Evolutionary conservation across 37 sponge, comb jelly and placozoan genomes (phyloP), one percentile per base, ranked within the genome.

Genomic region (Amphimedon queenslandica): DNA sequence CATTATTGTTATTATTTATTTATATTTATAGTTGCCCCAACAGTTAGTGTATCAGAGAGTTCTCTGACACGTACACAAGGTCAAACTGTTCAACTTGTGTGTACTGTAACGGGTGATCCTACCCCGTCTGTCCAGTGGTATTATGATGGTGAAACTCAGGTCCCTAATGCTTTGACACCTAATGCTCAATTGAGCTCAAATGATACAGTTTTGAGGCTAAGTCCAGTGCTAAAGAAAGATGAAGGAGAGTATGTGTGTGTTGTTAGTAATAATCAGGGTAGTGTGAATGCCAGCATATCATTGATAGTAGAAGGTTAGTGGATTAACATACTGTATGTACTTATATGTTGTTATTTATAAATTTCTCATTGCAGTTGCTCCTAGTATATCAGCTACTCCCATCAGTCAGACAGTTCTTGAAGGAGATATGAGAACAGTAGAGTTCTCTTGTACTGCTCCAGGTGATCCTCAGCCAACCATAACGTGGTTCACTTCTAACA

Each of bases 391-490:
- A 0, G 73, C 61, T 32, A 73, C 63, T 25, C 86, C 80, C 28
- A 36, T 42, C 11, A 33, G 32, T 6, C 69, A n/a, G 23, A 30
- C 29, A 36, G 39, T 77, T 21, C 32, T 51, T 28, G 65, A 34
- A 29, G 78, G 72, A 2, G 31, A 37, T 30, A n/a, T n/a, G n/a
- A n/a, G n/a, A n/a, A 70, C 33, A 1, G 84, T 72, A 39, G 56
- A 30, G 2, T 84, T 84, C 58, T 40, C 72, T 21, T 84, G 84
- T 47, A 2, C 24, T 6, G 73, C 69, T 0, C 37, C 74, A 0
- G 74, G 79, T 21, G 63, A 72, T 66, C 85, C 85, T 21, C 23
- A 60, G 28, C 79, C 85, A 57, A n/a, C 51, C 31, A 18, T 84
- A 37, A 63, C 47, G 39, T 84, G 79, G 85, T 71, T 77, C 57